Evolutionary conservation across 2,888 invertebrate species (phyloP), one percentile per base, ranked within the genome.

Genomic region (Dusona sp.): DNA sequence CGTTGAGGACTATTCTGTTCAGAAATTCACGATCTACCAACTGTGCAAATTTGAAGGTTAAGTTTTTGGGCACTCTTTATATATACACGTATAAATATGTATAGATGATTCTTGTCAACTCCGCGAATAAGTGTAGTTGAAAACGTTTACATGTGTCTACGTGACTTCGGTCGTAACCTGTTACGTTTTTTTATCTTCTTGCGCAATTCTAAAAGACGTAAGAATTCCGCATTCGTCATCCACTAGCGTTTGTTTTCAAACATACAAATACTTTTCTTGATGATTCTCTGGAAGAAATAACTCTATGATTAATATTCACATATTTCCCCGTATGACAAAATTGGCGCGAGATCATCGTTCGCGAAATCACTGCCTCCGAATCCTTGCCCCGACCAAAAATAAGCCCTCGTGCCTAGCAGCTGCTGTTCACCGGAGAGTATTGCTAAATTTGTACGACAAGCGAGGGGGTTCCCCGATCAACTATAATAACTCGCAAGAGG

Each of bases 381-480:
- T 8, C 29, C 25, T 29, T 16, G 9, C 33, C 8, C 13, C 33
- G 57, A 7, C 25, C 45, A n/a, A 54, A 79, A 79, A 79, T 70
- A 79, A 57, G 8, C 6, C 2, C 29, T 33, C 22, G 42, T 45
- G n/a, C 3, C 7, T 54, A 29, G 45, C 54, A n/a, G 38, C 64
- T 77, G 36, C 38, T 77, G 33, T 61, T 42, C 25, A 45, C n/a
- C 45, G 29, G 68, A 57, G 77, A 77, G 54, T 78, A 67, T 78
- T 36, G 65, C 57, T 79, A 79, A 68, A 79, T 79, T 70, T 29
- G 70, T 42, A 65, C 57, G 42, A 45, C n/a, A 29, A 54, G 25
- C 38, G 19, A 51, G 65, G 77, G 51, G 19, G 57, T 79, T 51
- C 65, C 65, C 65, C 79, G 70, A 51, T 79, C 78, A 51, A 33